Evolutionary conservation across 2,888 invertebrate genomes (phyloP), one percentile per base, ranked within the genome.

Genomic region (Epirrhoe alternata): DNA sequence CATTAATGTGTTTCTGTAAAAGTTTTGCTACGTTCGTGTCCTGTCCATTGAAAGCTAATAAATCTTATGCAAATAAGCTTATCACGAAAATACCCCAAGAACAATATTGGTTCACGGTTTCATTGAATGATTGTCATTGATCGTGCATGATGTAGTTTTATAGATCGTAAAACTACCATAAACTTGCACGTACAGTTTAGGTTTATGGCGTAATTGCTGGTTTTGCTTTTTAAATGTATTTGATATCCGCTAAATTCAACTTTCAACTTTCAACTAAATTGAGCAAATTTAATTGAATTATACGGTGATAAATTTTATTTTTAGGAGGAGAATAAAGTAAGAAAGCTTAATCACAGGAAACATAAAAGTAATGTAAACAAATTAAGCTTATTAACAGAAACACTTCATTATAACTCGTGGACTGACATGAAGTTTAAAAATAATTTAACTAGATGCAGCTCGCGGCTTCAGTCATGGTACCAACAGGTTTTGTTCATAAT

Each of bases 121-220:
- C 70, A 72, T 73, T 77, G 75, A 77, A 78, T 79, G 80, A 81
- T 82, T 82, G 80, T 81, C 83, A 79, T 79, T 81, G 81, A 82
- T 81, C 77, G 79, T 77, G 69, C 78, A 78, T 82, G 75, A 78
- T 81, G 77, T 77, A 74, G 74, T 78, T 83, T 82, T 79, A 81
- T 76, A 73, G 77, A 64, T 70, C 77, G 70, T 83, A 79, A 83
- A 83, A 77, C 69, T 63, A 71, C 69, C 71, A 74, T 83, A 82
- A 82, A 77, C 63, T 73, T 71, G 66, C 77, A 74, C 77, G 78
- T 78, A 78, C 64, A 62, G 74, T 72, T 77, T 53, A 56, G 71
- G 67, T 74, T 75, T 74, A 76, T 77, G 75, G 77, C 70, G 68
- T 72, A 74, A 78, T 76, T 75, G 74, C 74, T 77, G 71, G 74